Conservation (phyloP, 2,113 vertebrate species). For the Takifugu flavidus region DNA sequence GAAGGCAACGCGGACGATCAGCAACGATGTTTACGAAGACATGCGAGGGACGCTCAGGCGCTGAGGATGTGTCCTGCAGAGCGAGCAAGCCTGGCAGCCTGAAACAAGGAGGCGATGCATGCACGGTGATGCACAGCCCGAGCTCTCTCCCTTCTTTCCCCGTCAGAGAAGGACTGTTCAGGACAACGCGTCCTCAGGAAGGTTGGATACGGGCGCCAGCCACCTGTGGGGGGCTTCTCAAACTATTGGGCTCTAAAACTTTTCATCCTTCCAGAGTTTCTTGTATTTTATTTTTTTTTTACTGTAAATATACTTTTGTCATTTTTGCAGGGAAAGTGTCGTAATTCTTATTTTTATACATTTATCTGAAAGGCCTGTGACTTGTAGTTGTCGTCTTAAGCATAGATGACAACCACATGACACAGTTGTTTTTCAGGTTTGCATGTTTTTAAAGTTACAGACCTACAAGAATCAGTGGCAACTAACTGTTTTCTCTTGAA, state of each 20-base stretch:
- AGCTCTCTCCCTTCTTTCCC: neutral
- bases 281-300: neutral
- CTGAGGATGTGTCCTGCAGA: slow-evolving; percentile 23
- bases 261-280: neutral
- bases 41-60: slow-evolving; percentile 53
- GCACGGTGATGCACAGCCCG: neutral
- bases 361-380: too few species aligned
- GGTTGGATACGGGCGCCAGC: too few species aligned
- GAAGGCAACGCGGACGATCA: neutral
- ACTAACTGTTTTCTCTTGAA: too few species aligned
- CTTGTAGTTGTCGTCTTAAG: too few species aligned
- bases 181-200: too few species aligned
- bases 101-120: neutral
- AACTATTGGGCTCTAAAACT: too few species aligned
- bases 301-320: slow-evolving; percentile 16
- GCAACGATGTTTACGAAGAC: slow-evolving; percentile 66
- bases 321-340: neutral
- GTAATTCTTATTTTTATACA: too few species aligned
- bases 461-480: neutral
- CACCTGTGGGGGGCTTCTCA: too few species aligned
- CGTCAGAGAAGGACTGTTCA: too few species aligned
- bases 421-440: too few species aligned
- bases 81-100: neutral
- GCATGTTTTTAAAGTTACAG: neutral
- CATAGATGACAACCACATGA: too few species aligned